These are phyloP conservation scores for Pristionchus arcanus DNA, from an alignment of 2,888 invertebrate species.

Conservation along the genomic window DNA sequence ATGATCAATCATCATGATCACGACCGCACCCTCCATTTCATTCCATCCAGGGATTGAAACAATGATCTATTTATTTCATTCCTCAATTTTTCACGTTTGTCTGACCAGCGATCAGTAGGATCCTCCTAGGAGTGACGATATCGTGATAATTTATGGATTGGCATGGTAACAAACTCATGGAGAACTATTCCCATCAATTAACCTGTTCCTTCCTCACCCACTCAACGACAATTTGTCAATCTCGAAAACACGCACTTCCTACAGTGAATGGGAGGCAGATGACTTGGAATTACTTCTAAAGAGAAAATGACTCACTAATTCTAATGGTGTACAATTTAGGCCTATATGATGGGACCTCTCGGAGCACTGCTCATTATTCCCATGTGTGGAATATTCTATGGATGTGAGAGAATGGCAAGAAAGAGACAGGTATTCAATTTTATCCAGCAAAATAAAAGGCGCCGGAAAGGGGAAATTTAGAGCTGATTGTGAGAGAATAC, in stretches of 20 bases:
- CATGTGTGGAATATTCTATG: slow-evolving; percentile 72
- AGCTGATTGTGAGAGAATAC: neutral
- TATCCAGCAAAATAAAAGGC: neutral
- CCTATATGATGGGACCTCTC: slow-evolving; percentile 75
- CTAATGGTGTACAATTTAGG: slow-evolving; percentile 60
- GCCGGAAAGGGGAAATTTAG: neutral
- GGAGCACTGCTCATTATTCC: slow-evolving; percentile 75
- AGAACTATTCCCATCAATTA: slow-evolving; percentile 33
- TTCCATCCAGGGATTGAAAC: slow-evolving; percentile 18
- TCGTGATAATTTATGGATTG: slow-evolving; percentile 3
- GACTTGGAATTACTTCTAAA: slow-evolving; percentile 1
- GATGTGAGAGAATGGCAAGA: slow-evolving; percentile 73
- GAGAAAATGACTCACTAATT: neutral
- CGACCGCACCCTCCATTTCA: neutral
- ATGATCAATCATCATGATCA: neutral
- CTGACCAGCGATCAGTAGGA: no score
- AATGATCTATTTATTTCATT: no score
- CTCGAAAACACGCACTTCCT: slow-evolving; percentile 11
- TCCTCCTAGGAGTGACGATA: no score
- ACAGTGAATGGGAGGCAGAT: neutral
- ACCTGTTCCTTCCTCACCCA: slow-evolving; percentile 39
- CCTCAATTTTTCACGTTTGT: no score
- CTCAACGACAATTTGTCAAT: slow-evolving; percentile 28
- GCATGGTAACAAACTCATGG: slow-evolving; percentile 41
- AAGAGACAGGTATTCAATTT: slow-evolving; percentile 75